Evolutionary conservation across 1,140 invertebrate species (phyloP).

Genomic region (Zaprionus nigranus): DNA sequence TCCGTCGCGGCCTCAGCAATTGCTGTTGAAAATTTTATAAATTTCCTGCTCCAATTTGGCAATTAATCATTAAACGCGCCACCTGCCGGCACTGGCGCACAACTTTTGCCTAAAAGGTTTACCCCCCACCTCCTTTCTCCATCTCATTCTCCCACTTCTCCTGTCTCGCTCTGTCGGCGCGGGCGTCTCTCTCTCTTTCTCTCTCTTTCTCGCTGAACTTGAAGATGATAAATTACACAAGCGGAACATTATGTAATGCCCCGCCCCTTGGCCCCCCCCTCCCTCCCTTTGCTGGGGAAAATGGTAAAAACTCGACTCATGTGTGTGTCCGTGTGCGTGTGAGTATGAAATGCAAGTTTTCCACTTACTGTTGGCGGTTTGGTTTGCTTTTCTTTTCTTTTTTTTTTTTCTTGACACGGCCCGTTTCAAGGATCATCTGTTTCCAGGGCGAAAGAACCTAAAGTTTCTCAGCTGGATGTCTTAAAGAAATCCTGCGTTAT

Average conservation of each 20-base stretch:
- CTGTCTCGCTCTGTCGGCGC: conserved; percentile 5
- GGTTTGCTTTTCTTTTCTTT: not conserved
- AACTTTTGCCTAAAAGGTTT: conserved; percentile 62
- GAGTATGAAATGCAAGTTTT: conserved; percentile 46
- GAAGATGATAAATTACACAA: conserved; percentile 75
- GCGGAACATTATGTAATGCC: conserved; percentile 58
- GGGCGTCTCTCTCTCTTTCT: conserved; percentile 22
- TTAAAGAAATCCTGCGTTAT: not conserved
- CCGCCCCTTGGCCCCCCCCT: not conserved
- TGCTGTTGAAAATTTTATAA: conserved; percentile 68
- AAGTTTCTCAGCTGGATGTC: not conserved
- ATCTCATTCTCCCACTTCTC: not conserved
- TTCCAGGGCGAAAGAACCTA: not conserved
- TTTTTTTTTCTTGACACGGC: conserved; percentile 20
- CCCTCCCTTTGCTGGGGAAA: not conserved
- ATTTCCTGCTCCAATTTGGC: conserved; percentile 69
- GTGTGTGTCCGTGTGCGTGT: conserved; percentile 11
- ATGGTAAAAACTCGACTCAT: conserved; percentile 14
- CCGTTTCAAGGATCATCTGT: conserved; percentile 37
- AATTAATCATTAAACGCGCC: conserved; percentile 71
- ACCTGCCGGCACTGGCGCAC: conserved; percentile 34
- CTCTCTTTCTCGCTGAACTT: conserved; percentile 36
- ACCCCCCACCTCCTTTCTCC: not conserved
- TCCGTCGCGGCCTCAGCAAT: not conserved
- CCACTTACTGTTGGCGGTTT: conserved; percentile 44